Evolutionary conservation across 64 coral and sea anemone species (phyloP), one percentile per base, ranked within the genome.

Genomic region (Porites australiensis): DNA sequence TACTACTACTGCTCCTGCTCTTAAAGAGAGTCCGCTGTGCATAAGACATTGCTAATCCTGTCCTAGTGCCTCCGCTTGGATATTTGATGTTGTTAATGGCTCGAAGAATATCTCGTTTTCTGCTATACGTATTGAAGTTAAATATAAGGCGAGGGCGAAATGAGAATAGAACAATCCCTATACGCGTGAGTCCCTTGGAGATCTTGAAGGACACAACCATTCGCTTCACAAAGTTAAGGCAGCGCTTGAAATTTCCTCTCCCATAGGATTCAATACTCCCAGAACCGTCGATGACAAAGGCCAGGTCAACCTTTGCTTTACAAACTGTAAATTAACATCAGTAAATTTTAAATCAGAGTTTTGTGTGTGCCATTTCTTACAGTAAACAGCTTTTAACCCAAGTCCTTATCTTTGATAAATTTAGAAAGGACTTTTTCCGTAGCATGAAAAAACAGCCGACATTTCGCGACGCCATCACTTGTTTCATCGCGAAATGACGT

Each of bases 271-370:
- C 95, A 10, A 97, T 97, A 55, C 95, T 96, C 57, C 95, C 92
- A 55, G 95, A 96, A 14, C 95, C 95, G 47, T 96, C 95, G 58
- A 96, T 47, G 44, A 96, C 22, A 54, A 96, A 78, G 4, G n/a
- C 88, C 37, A 96, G 82, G 48, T 96, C 95, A 55, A 96, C 44
- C 16, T 75, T 87, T 8, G 87, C 88, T 44, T 21, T 44, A 22
- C 95, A 96, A 50, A 96, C 95, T 90, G 43, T 18, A 77, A 47
- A 50, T n/a, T 67, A 22, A 88, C 8, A 58, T 13, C 22, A 2
- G 19, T n/a, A 22, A 6, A 19, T 8, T 6, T 10, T 45, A 20
- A 62, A 14, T 23, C 13, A 62, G 21, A 59, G 6, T 5, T 3
- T 18, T 61, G 6, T 12, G 48, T 15, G 54, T 57, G 54, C 7